Conservation (phyloP, 2,797 vertebrate species). For the Eurystomus glaucurus region DNA sequence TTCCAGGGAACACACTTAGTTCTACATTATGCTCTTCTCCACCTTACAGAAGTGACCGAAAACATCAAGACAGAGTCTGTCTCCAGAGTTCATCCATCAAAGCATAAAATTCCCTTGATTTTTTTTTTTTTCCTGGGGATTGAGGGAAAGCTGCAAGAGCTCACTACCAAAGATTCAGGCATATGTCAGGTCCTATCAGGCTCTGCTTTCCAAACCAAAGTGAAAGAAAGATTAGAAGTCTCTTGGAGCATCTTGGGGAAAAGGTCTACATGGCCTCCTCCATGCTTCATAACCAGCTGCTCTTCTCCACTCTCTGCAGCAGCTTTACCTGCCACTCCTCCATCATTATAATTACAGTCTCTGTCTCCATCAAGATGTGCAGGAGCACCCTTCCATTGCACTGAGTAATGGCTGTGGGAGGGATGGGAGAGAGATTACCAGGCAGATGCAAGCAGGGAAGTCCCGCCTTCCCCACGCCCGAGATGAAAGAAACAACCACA, state of each 20-base stretch:
- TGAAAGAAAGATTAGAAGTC: background rate
- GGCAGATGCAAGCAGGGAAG: background rate
- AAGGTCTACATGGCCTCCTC: background rate
- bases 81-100: background rate
- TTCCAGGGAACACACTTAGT: background rate
- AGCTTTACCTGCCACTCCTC: conserved; percentile 22
- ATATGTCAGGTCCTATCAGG: rapidly evolving
- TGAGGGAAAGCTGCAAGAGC: background rate
- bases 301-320: background rate
- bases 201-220: background rate
- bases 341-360: background rate
- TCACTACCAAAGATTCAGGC: rapidly evolving
- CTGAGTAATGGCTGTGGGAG: background rate
- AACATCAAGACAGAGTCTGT: background rate
- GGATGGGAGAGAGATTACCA: background rate
- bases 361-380: background rate
- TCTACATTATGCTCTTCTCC: background rate
- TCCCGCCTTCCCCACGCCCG: background rate
- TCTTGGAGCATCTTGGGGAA: background rate
- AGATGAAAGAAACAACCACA: background rate
- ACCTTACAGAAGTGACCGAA: background rate
- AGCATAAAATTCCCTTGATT: background rate
- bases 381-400: background rate
- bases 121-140: background rate
- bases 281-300: rapidly evolving